These are phyloP conservation scores for Serripes groenlandicus DNA, from an alignment of 2,888 invertebrate species.

Conservation along the genomic window DNA sequence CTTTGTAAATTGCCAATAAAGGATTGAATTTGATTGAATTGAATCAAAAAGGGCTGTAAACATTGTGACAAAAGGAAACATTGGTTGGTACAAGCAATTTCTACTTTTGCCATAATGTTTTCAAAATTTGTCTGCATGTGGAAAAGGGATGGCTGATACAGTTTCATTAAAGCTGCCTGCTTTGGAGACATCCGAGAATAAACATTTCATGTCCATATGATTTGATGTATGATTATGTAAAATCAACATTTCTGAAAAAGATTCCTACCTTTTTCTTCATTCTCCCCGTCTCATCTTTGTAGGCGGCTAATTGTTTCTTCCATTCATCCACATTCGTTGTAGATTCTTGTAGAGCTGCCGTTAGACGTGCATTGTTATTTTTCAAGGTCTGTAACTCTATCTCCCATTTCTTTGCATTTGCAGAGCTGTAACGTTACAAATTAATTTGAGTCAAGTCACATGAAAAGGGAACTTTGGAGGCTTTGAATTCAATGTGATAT, in stretches of 20 bases:
- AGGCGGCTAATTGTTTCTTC: conserved; percentile 96
- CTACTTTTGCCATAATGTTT: not conserved
- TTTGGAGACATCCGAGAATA: no score
- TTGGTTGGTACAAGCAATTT: not conserved
- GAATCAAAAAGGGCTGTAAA: not conserved
- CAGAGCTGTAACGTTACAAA: conserved; percentile 96
- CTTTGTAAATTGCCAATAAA: no score
- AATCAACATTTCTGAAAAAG: no score
- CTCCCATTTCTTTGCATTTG: conserved; percentile 99
- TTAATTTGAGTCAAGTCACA: no score
- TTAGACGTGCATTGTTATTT: conserved; percentile 97
- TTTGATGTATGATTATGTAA: not conserved
- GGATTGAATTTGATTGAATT: no score
- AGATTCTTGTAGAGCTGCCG: conserved; percentile 97
- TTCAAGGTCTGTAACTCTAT: conserved; percentile 97
- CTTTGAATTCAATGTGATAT: no score
- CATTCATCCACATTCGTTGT: conserved; percentile 99
- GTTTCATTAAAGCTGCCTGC: no score
- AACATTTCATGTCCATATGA: not conserved
- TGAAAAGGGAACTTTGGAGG: no score
- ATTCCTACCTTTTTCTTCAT: conserved; percentile 84
- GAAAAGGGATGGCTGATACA: no score
- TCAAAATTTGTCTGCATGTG: no score
- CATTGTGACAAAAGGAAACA: not conserved
- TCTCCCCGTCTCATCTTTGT: conserved; percentile 87